phyloP scores from a whole-genome alignment of 2,113 vertebrate genomes.

The Eulemur rufifrons region DNA sequence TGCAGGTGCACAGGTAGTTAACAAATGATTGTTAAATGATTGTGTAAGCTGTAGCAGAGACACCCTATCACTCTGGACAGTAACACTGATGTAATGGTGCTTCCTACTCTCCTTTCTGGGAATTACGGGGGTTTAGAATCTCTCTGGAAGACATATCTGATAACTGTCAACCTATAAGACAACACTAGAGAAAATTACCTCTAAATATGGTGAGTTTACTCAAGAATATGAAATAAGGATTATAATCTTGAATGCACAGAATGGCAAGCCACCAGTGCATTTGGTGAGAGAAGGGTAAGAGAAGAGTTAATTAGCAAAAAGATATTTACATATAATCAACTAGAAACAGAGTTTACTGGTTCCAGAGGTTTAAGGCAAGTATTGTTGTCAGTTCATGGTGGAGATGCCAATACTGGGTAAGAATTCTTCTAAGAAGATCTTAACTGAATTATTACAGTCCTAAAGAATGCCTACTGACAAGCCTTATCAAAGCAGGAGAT shows the following conservation, averaged over 20 bases:
- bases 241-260: not conserved
- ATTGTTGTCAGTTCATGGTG: not conserved
- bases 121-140: not conserved
- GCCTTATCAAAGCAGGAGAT: not conserved
- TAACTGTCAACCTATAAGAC: not conserved
- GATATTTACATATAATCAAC: not conserved
- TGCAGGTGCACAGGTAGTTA: not conserved
- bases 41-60: not conserved
- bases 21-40: not conserved
- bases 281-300: not conserved
- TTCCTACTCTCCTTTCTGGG: not conserved
- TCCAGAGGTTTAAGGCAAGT: not conserved
- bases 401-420: not conserved
- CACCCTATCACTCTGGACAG: not conserved
- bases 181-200: not conserved
- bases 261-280: not conserved
- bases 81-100: not conserved
- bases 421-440: not conserved
- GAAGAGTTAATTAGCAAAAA: not conserved
- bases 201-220: not conserved
- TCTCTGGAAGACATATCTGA: not conserved
- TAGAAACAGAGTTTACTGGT: not conserved
- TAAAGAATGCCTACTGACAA: not conserved
- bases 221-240: not conserved
- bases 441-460: not conserved